Percentiles rank a stretch among this genome's conserved stretches.
phyloP scores from a whole-genome alignment of 2,797 vertebrate species.

The Pampus argenteus region DNA sequence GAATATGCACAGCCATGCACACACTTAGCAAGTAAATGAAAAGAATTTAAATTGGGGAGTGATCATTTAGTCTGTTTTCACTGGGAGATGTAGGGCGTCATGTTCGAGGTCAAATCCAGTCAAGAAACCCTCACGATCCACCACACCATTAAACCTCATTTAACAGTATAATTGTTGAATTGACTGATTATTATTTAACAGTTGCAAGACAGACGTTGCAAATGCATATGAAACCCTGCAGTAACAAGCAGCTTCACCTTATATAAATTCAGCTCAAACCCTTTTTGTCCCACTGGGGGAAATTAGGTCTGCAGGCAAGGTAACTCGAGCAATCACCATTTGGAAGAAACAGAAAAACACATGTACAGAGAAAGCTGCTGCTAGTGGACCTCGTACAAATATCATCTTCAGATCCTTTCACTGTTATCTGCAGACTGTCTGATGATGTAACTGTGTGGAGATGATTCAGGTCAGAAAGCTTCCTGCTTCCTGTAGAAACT shows the following conservation, averaged over 20 bases:
- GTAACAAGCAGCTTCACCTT: slow-evolving; percentile 26
- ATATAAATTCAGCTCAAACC: slow-evolving; percentile 46
- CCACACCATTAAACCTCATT: neutral
- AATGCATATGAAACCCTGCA: slow-evolving; percentile 11
- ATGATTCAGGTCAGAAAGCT: neutral
- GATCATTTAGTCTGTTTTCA: neutral
- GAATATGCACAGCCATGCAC: neutral
- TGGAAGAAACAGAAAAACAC: slow-evolving; percentile 13
- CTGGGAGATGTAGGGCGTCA: neutral
- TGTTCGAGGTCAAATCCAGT: no score
- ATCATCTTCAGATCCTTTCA: neutral
- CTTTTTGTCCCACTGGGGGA: slow-evolving; percentile 16
- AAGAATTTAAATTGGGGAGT: neutral
- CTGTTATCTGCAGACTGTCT: no score
- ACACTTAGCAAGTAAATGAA: neutral
- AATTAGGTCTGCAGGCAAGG: slow-evolving; percentile 50
- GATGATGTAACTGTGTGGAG: neutral
- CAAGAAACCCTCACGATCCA: neutral
- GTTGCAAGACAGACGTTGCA: neutral
- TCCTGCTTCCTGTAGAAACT: neutral
- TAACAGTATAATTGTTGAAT: neutral
- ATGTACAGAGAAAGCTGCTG: neutral
- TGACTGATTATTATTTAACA: slow-evolving; percentile 3
- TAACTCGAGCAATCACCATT: slow-evolving; percentile 20
- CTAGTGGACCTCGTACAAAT: neutral